These are phyloP conservation scores for Gambusia yucatana DNA, from an alignment of 2,797 vertebrate genomes.

Conservation along the genomic window DNA sequence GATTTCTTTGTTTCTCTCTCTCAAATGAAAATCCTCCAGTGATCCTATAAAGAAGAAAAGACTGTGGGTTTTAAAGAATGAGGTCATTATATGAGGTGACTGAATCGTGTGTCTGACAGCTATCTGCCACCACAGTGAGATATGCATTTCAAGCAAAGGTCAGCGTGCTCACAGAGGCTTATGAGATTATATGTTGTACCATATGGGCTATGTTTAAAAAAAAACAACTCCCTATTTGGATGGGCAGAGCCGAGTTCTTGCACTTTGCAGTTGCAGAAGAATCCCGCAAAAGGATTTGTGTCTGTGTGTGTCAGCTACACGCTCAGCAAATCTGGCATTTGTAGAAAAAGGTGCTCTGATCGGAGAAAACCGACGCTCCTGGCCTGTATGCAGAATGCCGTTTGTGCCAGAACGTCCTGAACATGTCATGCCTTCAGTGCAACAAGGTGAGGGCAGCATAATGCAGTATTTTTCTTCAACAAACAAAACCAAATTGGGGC, in stretches of 20 bases:
- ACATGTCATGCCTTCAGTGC: neutral
- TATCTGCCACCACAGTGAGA: slow-evolving; percentile 66
- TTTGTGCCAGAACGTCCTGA: neutral
- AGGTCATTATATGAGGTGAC: slow-evolving; percentile 56
- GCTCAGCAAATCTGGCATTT: neutral
- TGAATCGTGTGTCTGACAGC: slow-evolving; percentile 48
- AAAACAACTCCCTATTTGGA: neutral
- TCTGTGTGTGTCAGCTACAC: neutral
- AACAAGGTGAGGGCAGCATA: neutral
- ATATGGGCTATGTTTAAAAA: slow-evolving; percentile 3
- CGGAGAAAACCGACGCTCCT: neutral
- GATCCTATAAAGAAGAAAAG: neutral
- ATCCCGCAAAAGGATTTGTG: neutral
- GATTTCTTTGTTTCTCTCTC: neutral
- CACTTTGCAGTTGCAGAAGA: neutral
- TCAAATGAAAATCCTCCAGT: slow-evolving; percentile 2
- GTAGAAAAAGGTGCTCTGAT: neutral
- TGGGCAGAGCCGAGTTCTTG: neutral
- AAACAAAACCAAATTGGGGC: neutral
- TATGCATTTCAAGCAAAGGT: slow-evolving; percentile 58
- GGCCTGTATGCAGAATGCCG: neutral
- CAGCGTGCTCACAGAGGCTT: slow-evolving; percentile 23
- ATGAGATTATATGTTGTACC: slow-evolving; percentile 1
- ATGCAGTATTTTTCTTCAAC: neutral
- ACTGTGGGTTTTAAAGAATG: slow-evolving; percentile 34